Evolutionary conservation across 2,797 vertebrate genomes (phyloP), one percentile per base, ranked within the genome.

Genomic region (Eleutherodactylus coqui): DNA sequence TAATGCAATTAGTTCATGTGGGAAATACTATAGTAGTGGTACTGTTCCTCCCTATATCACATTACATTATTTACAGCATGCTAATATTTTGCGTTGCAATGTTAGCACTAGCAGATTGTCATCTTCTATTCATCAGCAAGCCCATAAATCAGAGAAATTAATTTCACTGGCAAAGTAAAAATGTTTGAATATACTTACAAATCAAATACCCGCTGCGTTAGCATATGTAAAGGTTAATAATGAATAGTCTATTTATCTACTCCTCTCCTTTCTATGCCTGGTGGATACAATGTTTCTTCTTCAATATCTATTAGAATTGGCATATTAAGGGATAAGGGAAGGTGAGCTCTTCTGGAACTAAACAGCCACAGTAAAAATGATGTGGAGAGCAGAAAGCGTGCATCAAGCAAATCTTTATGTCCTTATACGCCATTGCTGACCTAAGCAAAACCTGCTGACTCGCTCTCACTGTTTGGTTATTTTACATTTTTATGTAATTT

Each of bases 371-470:
- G 36, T 70, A 75, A 70, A 70, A 34, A 72, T 75, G 21, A 83
- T 62, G 69, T 73, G 27, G 32, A 55, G 67, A 38, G 10, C 47
- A 73, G 67, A 51, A 32, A 4, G 51, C 70, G 43, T 55, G 32
- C n/a, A 75, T 75, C 70, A 60, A 51, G 82, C 8, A 75, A 11
- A 75, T 58, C 70, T 45, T 75, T 58, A 45, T 60, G 34, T 75
- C 51, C 75, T 41, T 41, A 34, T 58, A 14, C 47, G 41, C 36
- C n/a, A 55, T 3, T 79, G 76, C 76, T 73, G 49, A 85, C 64
- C 43, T n/a, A 70, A 70, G 62, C 43, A 27, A 84, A 84, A 36
- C 29, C 49, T 70, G 29, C 51, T 32, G 76, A 58, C 27, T 21
- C 51, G 17, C 24, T 69, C 55, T 21, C 32, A 43, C 16, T 13